Base-by-base conservation (phyloP, 1,140 invertebrate species). In the Drosophila bipectinata region DNA sequence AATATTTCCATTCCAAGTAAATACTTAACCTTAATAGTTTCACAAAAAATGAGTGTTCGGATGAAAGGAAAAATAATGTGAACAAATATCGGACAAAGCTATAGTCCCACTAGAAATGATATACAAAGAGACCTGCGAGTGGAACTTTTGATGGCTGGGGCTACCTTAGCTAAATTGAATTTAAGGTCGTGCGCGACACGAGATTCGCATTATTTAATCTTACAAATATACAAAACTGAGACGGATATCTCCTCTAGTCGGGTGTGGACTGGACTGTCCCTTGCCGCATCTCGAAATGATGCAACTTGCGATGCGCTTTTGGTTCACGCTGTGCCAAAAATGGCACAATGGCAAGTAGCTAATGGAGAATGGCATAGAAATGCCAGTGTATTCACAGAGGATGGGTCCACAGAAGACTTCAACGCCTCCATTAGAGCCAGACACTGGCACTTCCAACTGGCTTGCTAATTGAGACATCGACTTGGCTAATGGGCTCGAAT, bases 121-220 rank as follows among this genome's bases (percentile, higher is more conserved):
- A 47, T 44, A 58, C 34, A 68, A 51, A 57, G 51, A 66, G 48
- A 49, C 39, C 52, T 48, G 15, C 6, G 49, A 14, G 34, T 41
- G 34, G 30, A 12, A 45, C 64, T 53, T 48, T 24, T 53, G 53
- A 49, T 30, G 26, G 37, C 14, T 55, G 66, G 34, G 55, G 55
- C 57, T 77, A 69, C 68, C 66, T 72, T 56, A 79, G 67, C 67
- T 88, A 79, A 88, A 88, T 88, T 88, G 84, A 88, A 88, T 88
- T 89, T 88, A 88, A 88, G 83, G 83, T 88, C 83, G 84, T 75
- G 55, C 47, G 48, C 76, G 62, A 88, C 75, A 87, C 83, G 83
- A 79, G 79, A 88, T 88, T 82, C 71, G 78, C 74, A 78, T 87
- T 85, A 85, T 75, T 75, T 63, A 62, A 84, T 83, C 73, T 62